Evolutionary conservation across 1,140 invertebrate species (phyloP), one percentile per base, ranked within the genome.

Genomic region (Procambarus clarkii): DNA sequence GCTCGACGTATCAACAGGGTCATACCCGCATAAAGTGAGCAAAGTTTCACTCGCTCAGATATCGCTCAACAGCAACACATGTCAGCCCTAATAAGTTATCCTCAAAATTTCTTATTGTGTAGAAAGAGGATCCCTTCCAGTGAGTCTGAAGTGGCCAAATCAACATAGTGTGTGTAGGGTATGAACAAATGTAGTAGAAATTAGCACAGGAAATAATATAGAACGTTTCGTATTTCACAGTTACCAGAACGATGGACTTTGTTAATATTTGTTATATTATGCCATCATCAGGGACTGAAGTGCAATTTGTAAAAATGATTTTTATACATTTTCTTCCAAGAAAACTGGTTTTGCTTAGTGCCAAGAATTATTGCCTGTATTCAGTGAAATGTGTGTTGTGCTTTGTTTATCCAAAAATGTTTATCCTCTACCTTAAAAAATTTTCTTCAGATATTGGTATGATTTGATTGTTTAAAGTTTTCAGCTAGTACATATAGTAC

Each of bases 21-120:
- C 64, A 21, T 69, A 21, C 64, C 18, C 34, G n/a, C 34, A 74
- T 74, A 74, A 74, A 74, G 34, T 74, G 69, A 74, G 69, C 69
- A 24, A 74, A 74, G 69, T 74, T 74, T 74, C 8, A 74, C 69
- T 74, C 34, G 69, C 69, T 74, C 69, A 74, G 24, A 34, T 34
- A 74, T 74, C 69, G 69, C 69, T 74, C 69, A 74, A 74, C 69
- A 74, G 69, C 69, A 34, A 74, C 69, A 74, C 69, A 74, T 74
- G n/a, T 74, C 24, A 74, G 69, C 69, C 69, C 69, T 9, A 11
- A 34, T n/a, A 74, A 74, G 8, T 34, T 8, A 74, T 74, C 21
- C 21, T 5, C 64, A 69, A 69, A 69, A 9, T 74, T 74, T 24
- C 4, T 74, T 74, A 34, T 74, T 74, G 69, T 74, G 21, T 64